phyloP scores from a whole-genome alignment of 1,140 invertebrate genomes.

The Anastrepha ludens region DNA sequence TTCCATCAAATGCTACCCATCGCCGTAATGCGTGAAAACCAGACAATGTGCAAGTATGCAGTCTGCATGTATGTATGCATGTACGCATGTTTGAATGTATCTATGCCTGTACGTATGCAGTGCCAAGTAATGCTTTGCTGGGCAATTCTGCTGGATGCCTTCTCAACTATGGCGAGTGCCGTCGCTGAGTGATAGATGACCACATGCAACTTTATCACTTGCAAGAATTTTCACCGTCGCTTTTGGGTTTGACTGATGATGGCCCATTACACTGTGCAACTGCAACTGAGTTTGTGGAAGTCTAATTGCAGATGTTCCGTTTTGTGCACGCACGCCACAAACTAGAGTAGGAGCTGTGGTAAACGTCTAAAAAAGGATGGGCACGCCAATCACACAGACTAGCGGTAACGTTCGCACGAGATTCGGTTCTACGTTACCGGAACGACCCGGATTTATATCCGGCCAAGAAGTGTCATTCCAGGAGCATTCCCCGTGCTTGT shows the following conservation, averaged over 20 bases:
- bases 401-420: too few species aligned
- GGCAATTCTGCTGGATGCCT: too few species aligned
- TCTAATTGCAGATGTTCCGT: too few species aligned
- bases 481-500: too few species aligned
- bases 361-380: too few species aligned
- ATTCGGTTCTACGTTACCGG: too few species aligned
- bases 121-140: neutral
- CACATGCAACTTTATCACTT: slow-evolving; percentile 45
- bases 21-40: neutral
- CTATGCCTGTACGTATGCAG: neutral
- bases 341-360: too few species aligned
- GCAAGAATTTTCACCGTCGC: slow-evolving; percentile 4
- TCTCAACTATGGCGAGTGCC: neutral
- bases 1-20: slow-evolving; percentile 5
- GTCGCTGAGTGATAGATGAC: slow-evolving; percentile 33
- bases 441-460: too few species aligned
- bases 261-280: slow-evolving; percentile 5
- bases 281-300: neutral
- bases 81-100: neutral
- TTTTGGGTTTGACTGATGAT: slow-evolving; percentile 11
- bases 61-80: neutral
- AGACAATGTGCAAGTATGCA: neutral
- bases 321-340: too few species aligned
- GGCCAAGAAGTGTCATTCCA: too few species aligned
- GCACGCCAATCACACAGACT: too few species aligned